Evolutionary conservation across 30 jellyfish, hydroid and myxozoan species (phyloP), one percentile per base, ranked within the genome.

Genomic region (Mastigias papua): DNA sequence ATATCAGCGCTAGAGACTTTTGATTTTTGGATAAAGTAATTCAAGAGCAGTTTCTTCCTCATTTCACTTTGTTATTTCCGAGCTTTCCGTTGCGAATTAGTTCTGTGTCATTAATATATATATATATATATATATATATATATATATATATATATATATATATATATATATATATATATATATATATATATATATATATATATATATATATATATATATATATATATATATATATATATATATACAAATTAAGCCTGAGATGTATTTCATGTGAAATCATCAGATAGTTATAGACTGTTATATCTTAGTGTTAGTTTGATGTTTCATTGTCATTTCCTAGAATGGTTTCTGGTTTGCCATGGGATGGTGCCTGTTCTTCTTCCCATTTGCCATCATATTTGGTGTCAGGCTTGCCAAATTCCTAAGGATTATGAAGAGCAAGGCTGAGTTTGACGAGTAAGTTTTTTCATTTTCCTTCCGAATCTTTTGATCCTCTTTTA

Each of bases 311-410:
- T 20, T 0, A 9, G 7, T n/a, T 34, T 42, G 25, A 83, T 48
- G 34, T 8, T 34, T 64, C 19, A 21, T 70, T 51, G 19, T 20
- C 69, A 9, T 49, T 42, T 86, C 90, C 28, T 82, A 95, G 99
- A 95, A 95, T 80, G 99, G 99, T 20, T 95, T 84, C 77, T 95
- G 99, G 99, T 58, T 95, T 7, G 97, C 98, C 30, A 71, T 89
- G 85, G 99, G 99, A 35, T 95, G 99, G 99, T 95, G 99, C 74
- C 65, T 90, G 48, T 76, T 95, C 78, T 95, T 95, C 83, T 90
- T 95, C 89, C 87, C 82, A 1, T 97, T 97, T 25, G 93, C 91
- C 78, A 90, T 95, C 62, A 89, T 95, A 0, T 79, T 95, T 34
- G 89, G 92, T 65, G 99, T 95, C 66, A 85, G 74, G 68, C 90